Base-by-base conservation (phyloP, 53 echinoderm and acorn worm genomes). In the Echinarachnius parma region DNA sequence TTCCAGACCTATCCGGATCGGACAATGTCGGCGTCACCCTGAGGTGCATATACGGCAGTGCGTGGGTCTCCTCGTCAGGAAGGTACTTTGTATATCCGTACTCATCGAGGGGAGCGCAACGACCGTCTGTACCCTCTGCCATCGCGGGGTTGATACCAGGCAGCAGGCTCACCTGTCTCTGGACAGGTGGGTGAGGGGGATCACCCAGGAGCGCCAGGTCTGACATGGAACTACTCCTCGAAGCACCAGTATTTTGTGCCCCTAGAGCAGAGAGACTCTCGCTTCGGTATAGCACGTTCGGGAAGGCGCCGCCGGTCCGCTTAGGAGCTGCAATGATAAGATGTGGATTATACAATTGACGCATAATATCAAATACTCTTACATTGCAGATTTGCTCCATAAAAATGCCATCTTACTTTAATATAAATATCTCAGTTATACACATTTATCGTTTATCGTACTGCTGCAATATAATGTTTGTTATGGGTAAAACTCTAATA, bases 81-180 rank as follows among this genome's bases (percentile, higher is more conserved):
- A 56, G 18, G 31, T 72, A 72, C 39, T 37, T 57, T 55, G 74
- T 57, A 21, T 72, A 72, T 16, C 74, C 74, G 20, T 57, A 37
- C 39, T 14, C 55, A 56, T 72, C 74, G 11, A 35, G 74, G 18
- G 74, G 57, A 2, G 74, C 74, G 15, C 22, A 26, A 8, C 28
- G 39, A 26, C 74, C 74, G 34, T 72, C 74, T 25, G 55, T 54
- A 18, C 9, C 42, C 14, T 72, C 74, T 16, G 74, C 55, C 10
- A 72, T 5, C 14, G 74, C 74, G 54, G 74, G 74, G 54, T 72
- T 72, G 57, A 72, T 37, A 15, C 74, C 74, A 7, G 74, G 74
- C 2, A 72, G 44, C n/a, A 72, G 57, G 33, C 74, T 72, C 25
- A 39, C 36, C 22, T 72, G 74, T 37, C 74, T 31, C 14, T 39